Base-by-base conservation (phyloP, 2,888 invertebrate species). In the Tenthredo amoena region DNA sequence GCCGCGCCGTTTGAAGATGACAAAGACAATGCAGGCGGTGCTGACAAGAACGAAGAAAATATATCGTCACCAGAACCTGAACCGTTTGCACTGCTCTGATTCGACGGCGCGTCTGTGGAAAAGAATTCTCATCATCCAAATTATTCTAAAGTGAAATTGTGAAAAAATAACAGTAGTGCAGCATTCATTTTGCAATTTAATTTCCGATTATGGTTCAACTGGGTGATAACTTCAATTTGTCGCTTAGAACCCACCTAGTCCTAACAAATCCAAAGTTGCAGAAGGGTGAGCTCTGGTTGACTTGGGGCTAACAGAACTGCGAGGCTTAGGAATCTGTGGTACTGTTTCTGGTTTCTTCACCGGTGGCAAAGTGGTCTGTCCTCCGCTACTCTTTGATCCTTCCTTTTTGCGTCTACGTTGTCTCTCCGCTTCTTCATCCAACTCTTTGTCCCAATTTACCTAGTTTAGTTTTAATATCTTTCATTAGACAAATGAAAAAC, bases 351-450 rank as follows among this genome's bases (percentile, higher is more conserved):
- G 91, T 84, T 93, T 92, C 65, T 93, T 93, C 18, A 94, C 92
- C 81, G 93, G 93, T 87, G 93, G 93, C 77, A 93, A 88, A 85
- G 91, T 87, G 87, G 86, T 90, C 88, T 92, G 92, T 85, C 86
- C 94, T 15, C 94, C 94, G 0, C 94, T 94, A 7, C 95, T 94
- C 86, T 96, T 95, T 0, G 95, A 94, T 1, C 96, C 95, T 93
- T 98, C 97, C 90, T 93, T 93, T 95, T 98, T 98, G 94, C 97
- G 97, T 89, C 97, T 95, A 91, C 97, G 97, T 91, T 96, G 97
- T 87, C 95, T 95, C 91, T 98, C 98, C 81, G 97, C 95, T 94
- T 97, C 97, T 91, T 98, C 98, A 89, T 98, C 98, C 87, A 98
- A 96, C 93, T 98, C 98, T 93, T 97, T 97, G 89, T 97, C 98